These are phyloP conservation scores for Trichonephila inaurata DNA, from an alignment of 1,140 invertebrate genomes.

Conservation along the genomic window DNA sequence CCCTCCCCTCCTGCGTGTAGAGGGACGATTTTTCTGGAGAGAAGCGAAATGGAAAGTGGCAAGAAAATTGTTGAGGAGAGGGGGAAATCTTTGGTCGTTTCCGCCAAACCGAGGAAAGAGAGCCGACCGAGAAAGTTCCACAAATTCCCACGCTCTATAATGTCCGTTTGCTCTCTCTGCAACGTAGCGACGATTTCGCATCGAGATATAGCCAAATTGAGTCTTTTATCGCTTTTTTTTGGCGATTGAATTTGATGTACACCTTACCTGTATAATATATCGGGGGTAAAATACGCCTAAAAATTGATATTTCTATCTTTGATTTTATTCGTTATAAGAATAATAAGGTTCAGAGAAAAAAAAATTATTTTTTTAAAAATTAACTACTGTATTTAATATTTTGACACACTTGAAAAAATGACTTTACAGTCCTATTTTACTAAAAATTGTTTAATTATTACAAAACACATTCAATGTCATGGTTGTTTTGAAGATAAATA, in stretches of 20 bases:
- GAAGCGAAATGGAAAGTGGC: slow-evolving; percentile 55
- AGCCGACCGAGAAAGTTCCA: slow-evolving; percentile 9
- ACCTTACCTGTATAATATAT: no score
- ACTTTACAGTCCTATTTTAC: no score
- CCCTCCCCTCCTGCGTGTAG: background rate
- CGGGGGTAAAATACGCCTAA: no score
- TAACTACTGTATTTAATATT: no score
- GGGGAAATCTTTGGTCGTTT: slow-evolving; percentile 8
- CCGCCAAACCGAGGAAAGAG: background rate
- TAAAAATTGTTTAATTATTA: no score
- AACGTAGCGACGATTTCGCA: background rate
- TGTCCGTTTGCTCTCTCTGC: background rate
- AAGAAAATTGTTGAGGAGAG: slow-evolving; percentile 38
- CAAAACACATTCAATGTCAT: no score
- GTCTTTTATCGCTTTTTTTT: background rate
- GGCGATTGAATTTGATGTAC: background rate
- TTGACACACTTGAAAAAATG: no score
- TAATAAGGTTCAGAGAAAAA: no score
- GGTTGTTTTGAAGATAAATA: no score
- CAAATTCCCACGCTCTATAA: slow-evolving; percentile 42
- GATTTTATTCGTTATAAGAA: no score
- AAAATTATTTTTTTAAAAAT: no score
- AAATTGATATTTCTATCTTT: no score
- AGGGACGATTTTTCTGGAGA: background rate
- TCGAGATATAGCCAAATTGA: background rate